phyloP scores from a whole-genome alignment of 2,888 invertebrate genomes.

The Oxyteleia sp. region DNA sequence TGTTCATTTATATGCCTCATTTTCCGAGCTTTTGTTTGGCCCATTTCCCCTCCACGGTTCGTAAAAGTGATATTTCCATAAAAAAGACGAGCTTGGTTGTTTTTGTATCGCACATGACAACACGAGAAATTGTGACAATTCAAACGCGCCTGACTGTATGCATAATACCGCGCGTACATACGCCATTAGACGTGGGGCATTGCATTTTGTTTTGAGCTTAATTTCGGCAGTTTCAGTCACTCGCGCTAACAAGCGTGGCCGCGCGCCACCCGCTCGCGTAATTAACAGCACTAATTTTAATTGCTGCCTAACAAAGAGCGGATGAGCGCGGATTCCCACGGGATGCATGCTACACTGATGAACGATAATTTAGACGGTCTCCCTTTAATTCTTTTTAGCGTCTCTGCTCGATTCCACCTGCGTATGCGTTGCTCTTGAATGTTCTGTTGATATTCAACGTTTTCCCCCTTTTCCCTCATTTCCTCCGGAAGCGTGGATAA shows the following conservation, averaged over 20 bases:
- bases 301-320: conserved; percentile 86
- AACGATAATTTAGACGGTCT: conserved; percentile 84
- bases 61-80: conserved; percentile 59
- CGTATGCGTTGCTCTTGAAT: conserved; percentile 52
- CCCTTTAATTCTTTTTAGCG: conserved; percentile 76
- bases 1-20: conserved; percentile 24
- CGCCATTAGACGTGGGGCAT: conserved; percentile 81
- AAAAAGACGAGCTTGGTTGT: conserved; percentile 34
- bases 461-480: conserved; percentile 50
- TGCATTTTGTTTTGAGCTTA: conserved; percentile 84
- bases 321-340: conserved; percentile 84
- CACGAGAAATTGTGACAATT: conserved; percentile 58
- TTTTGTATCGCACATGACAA: conserved; percentile 46
- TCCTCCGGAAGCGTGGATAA: conserved; percentile 61
- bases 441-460: conserved; percentile 48
- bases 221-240: conserved; percentile 83
- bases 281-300: conserved; percentile 87
- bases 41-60: conserved; percentile 38
- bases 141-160: conserved; percentile 44
- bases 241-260: conserved; percentile 81
- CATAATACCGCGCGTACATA: conserved; percentile 58
- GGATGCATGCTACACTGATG: conserved; percentile 81
- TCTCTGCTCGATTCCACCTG: conserved; percentile 65
- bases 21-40: conserved; percentile 64
- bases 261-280: conserved; percentile 78